These are phyloP conservation scores for Lerista edwardsae DNA, from an alignment of 2,797 vertebrate species.

Conservation along the genomic window DNA sequence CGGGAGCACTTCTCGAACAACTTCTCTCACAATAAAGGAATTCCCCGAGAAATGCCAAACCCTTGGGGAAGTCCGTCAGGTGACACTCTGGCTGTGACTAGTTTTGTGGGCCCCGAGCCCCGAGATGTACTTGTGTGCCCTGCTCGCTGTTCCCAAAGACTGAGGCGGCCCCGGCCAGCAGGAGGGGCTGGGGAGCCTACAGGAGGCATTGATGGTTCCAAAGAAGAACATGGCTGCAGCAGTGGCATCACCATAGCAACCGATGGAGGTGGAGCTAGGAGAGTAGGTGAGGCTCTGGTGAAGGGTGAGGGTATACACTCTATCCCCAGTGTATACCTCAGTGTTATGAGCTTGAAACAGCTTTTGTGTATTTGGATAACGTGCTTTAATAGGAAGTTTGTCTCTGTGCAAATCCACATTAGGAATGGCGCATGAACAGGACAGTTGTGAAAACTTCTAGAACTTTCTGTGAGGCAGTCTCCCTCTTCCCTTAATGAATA, in stretches of 20 bases:
- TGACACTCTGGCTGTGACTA: constrained; percentile 37
- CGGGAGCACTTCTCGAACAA: constrained; percentile 17
- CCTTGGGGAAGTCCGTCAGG: constrained; percentile 13
- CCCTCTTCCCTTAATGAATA: too few species aligned
- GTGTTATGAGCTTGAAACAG: background rate
- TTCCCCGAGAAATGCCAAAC: background rate
- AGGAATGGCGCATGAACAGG: too few species aligned
- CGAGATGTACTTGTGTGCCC: constrained; percentile 30
- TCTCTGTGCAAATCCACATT: too few species aligned
- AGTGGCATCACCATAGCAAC: background rate
- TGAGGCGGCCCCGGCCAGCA: constrained; percentile 9
- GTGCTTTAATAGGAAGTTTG: background rate
- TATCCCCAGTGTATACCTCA: background rate
- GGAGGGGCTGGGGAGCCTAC: constrained; percentile 12
- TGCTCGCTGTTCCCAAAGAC: constrained; percentile 30
- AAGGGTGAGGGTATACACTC: too few species aligned
- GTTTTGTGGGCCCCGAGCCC: constrained; percentile 37
- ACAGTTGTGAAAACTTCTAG: too few species aligned
- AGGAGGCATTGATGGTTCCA: background rate
- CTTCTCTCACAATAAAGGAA: constrained; percentile 16
- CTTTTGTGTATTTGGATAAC: background rate
- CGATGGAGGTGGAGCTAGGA: background rate
- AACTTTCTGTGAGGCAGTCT: too few species aligned
- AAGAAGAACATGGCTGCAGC: constrained; percentile 16
- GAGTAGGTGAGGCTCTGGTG: constrained; percentile 13